These are phyloP conservation scores for Caranx melampygus DNA, from an alignment of 2,113 vertebrate species.

Conservation along the genomic window DNA sequence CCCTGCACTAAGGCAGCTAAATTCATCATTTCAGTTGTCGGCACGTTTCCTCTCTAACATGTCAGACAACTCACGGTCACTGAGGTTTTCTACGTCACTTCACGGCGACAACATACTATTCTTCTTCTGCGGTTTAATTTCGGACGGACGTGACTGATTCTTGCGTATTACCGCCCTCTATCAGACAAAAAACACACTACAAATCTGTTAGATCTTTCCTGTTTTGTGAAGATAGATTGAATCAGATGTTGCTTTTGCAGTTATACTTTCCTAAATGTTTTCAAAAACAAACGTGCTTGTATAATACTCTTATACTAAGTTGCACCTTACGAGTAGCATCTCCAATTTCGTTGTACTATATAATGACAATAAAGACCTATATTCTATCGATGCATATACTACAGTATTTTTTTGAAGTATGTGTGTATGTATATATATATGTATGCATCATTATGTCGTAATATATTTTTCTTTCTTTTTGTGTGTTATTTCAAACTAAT, in stretches of 20 bases:
- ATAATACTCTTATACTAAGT: too few relatives aligned
- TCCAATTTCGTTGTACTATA: too few relatives aligned
- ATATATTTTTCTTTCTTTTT: too few relatives aligned
- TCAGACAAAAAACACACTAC: conserved; percentile 19
- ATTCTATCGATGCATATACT: too few relatives aligned
- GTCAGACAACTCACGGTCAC: conserved; percentile 68
- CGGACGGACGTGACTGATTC: rapidly evolving
- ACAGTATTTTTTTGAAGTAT: too few relatives aligned
- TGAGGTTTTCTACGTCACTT: conserved; percentile 33
- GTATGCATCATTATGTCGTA: too few relatives aligned
- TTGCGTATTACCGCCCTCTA: background rate
- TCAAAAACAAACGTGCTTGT: too few relatives aligned
- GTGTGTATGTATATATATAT: too few relatives aligned
- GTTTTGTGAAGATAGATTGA: background rate
- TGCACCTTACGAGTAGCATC: too few relatives aligned
- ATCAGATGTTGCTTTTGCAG: background rate
- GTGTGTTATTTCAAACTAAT: too few relatives aligned
- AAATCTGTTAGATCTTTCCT: background rate
- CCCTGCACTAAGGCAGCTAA: conserved; percentile 68
- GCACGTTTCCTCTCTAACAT: conserved; percentile 25
- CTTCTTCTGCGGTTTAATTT: conserved; percentile 31
- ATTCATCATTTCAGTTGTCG: conserved; percentile 60
- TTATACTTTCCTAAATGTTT: too few relatives aligned
- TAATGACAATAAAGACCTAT: too few relatives aligned
- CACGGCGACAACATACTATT: conserved; percentile 47